Percentiles rank a stretch among this genome's conserved stretches.
Conservation (phyloP, 2,888 invertebrate genomes). For the Tetranychus truncatus region DNA sequence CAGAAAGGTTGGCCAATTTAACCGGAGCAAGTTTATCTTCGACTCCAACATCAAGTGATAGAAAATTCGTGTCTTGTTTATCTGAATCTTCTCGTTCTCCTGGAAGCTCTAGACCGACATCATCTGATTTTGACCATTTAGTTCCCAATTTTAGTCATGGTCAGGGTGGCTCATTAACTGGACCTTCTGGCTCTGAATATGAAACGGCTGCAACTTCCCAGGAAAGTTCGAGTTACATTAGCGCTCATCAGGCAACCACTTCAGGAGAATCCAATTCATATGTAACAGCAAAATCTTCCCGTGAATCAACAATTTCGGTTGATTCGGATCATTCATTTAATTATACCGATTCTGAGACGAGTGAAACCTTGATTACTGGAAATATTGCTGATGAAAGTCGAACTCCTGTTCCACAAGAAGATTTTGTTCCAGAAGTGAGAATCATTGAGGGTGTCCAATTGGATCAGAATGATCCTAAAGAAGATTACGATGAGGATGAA, state of each 20-base stretch:
- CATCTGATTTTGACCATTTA: constrained; percentile 58
- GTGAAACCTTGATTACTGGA: constrained; percentile 53
- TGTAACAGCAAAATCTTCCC: constrained; percentile 63
- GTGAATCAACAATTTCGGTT: constrained; percentile 71
- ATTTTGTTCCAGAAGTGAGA: neutral
- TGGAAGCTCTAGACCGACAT: constrained; percentile 52
- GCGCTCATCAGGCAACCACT: constrained; percentile 34
- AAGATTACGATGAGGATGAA: constrained; percentile 42
- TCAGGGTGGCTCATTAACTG: neutral
- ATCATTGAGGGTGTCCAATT: neutral
- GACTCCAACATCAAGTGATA: constrained; percentile 50
- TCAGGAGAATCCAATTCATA: constrained; percentile 50
- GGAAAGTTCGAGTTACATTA: constrained; percentile 39
- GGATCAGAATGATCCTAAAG: constrained; percentile 37
- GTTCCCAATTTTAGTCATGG: constrained; percentile 8
- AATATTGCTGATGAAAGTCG: neutral
- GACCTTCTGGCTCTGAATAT: constrained; percentile 47
- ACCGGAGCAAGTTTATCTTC: neutral
- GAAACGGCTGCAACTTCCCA: constrained; percentile 65
- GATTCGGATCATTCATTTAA: constrained; percentile 73
- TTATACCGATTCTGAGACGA: constrained; percentile 66
- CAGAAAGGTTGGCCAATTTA: neutral
- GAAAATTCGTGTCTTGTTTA: constrained; percentile 71
- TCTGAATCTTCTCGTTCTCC: constrained; percentile 41
- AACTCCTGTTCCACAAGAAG: constrained; percentile 39